phyloP scores from a whole-genome alignment of 2,113 vertebrate genomes.

The Nycticebus coucang region DNA sequence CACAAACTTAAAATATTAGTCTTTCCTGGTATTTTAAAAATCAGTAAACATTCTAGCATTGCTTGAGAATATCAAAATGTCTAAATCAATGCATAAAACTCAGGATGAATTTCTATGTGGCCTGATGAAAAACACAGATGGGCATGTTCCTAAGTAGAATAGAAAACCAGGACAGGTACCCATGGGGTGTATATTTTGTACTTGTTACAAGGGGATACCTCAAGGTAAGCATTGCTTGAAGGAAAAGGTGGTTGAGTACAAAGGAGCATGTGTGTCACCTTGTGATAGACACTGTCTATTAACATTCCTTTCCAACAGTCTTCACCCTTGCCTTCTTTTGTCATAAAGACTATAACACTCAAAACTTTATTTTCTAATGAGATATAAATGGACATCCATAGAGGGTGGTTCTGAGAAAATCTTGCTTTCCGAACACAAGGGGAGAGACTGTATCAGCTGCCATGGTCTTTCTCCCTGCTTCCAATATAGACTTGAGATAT shows the following conservation, averaged over 20 bases:
- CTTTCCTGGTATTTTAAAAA: conserved; percentile 33
- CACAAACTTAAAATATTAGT: conserved; percentile 41
- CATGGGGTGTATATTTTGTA: not conserved
- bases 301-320: not conserved
- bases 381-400: not conserved
- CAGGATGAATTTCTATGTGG: not conserved
- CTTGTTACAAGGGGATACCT: not conserved
- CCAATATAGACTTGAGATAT: not conserved
- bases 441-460: not conserved
- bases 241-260: not conserved
- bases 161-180: not conserved
- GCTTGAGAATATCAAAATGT: conserved; percentile 31
- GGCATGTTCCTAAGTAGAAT: not conserved
- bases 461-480: not conserved
- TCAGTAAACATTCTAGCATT: conserved; percentile 28
- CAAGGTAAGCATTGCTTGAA: conserved; percentile 5
- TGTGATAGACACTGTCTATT: not conserved
- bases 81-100: conserved; percentile 34
- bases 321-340: conserved; percentile 1
- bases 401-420: not conserved
- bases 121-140: conserved; percentile 27
- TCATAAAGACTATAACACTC: conserved; percentile 1
- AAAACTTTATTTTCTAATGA: conserved; percentile 44
- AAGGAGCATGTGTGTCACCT: not conserved
- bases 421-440: not conserved